A percentile compares a stretch with the other conserved stretches of the same genome.
Evolutionary conservation across 2,888 invertebrate genomes (phyloP).

Genomic region (Deroplatys truncata): DNA sequence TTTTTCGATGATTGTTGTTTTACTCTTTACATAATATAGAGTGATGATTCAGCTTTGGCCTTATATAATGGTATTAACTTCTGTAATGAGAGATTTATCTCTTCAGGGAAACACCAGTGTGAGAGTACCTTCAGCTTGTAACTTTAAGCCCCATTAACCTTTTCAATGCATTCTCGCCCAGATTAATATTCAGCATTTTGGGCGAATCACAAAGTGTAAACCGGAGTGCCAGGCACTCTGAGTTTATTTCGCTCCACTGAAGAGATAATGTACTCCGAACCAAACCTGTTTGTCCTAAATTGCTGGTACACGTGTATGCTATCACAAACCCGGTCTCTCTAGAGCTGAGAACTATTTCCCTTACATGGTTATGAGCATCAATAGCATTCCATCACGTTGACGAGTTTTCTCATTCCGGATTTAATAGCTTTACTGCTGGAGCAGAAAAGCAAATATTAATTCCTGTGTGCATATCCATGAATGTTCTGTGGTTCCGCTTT

Average conservation of each 20-base stretch:
- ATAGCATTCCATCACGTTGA: background rate
- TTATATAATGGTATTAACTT: too few relatives aligned
- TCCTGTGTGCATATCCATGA: background rate
- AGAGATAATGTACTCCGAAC: background rate
- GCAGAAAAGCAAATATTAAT: background rate
- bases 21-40: too few relatives aligned
- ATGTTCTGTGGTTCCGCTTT: background rate
- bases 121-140: background rate
- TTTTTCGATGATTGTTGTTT: too few relatives aligned
- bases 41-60: too few relatives aligned
- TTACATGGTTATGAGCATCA: background rate
- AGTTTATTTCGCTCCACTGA: background rate
- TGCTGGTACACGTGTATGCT: too few relatives aligned
- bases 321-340: background rate
- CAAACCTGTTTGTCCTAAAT: too few relatives aligned
- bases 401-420: background rate
- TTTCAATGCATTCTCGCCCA: background rate
- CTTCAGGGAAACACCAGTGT: too few relatives aligned
- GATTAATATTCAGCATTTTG: background rate
- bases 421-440: background rate
- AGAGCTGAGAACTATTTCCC: background rate
- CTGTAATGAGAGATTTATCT: too few relatives aligned
- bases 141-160: too few relatives aligned
- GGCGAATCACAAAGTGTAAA: background rate
- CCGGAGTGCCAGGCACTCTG: background rate